Evolutionary conservation across 1,140 invertebrate genomes (phyloP), one percentile per base, ranked within the genome.

Genomic region (Temnothorax longispinosus): DNA sequence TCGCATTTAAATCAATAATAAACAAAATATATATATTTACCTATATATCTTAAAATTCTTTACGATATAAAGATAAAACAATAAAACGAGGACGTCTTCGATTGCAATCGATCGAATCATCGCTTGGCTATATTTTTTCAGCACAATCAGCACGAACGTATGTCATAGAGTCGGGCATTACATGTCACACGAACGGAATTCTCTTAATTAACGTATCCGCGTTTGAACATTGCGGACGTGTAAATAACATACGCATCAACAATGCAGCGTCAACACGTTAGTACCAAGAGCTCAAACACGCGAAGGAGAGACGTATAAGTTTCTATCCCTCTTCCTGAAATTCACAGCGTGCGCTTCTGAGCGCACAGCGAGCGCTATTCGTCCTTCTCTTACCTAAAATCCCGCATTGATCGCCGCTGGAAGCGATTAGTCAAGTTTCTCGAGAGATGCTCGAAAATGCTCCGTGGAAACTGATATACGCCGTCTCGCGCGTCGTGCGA

Each of bases 371-470:
- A 60, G n/a, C 80, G 41, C 56, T 21, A 18, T 74, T 62, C 41
- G 35, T n/a, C 32, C 69, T 41, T 13, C 11, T 38, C 69, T 69
- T n/a, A 27, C 27, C 27, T 27, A 27, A 21, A 84, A 75, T 84
- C 54, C 32, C 69, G 69, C 69, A 71, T 75, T 58, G 80, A 75
- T 84, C 77, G 54, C n/a, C 69, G 15, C 54, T 60, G 80, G 27
- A 47, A 75, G 69, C 41, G 80, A 84, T 84, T 84, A 84, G 80
- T 84, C 69, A 56, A 64, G 80, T 84, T 75, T 27, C 54, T 38
- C 69, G 32, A 27, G 69, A 35, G 52, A 72, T 13, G 18, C 67
- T 58, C 77, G 54, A 52, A 75, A 62, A 62, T 64, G 69, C 41
- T 84, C 54, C 47, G 54, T 62, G 21, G 69, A 47, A 75, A 60